Evolutionary conservation across 2,113 vertebrate species (phyloP), one percentile per base, ranked within the genome.

Genomic region (Protobothrops flavoviridis): DNA sequence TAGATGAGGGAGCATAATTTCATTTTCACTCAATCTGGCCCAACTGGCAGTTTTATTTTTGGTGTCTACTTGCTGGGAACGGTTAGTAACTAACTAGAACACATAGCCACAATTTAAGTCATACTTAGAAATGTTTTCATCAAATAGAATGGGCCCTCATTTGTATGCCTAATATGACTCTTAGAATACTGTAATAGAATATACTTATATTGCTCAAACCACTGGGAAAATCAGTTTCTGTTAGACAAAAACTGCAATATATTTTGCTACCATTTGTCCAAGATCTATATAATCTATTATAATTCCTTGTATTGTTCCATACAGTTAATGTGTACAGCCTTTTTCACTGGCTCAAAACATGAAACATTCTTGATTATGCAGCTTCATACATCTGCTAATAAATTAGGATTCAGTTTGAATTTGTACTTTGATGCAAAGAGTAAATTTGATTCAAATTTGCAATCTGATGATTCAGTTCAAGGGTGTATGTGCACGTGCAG

Each of bases 81-180:
- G 39, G n/a, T 81, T 39, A 81, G 29, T 39, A 33, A 21, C 26
- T 89, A 23, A 56, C 21, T 86, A 86, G 64, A 92, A 52, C n/a
- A 50, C 2, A 45, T 85, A 24, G 6, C 52, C 45, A 39, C 90
- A 50, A 52, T 90, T 85, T 61, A 45, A 86, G 74, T 86, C 59
- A 90, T 64, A 90, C 89, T 61, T 90, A 61, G 29, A 52, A 90
- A 85, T 90, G 69, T 33, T 56, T 85, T 90, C 90, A 61, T 61
- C 69, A 93, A 57, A 52, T 85, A 48, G 29, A 39, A 29, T 11
- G 59, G 50, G 9, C 20, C 26, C 69, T 85, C 69, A 90, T 90
- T 23, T 93, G 4, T 86, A 86, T 86, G 55, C 53, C 53, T 90
- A 56, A 81, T 48, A 48, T 33, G 15, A 81, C 52, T 88, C 64